Evolutionary conservation across 1,140 invertebrate species (phyloP), one percentile per base, ranked within the genome.

Genomic region (Polypedilum vanderplanki): DNA sequence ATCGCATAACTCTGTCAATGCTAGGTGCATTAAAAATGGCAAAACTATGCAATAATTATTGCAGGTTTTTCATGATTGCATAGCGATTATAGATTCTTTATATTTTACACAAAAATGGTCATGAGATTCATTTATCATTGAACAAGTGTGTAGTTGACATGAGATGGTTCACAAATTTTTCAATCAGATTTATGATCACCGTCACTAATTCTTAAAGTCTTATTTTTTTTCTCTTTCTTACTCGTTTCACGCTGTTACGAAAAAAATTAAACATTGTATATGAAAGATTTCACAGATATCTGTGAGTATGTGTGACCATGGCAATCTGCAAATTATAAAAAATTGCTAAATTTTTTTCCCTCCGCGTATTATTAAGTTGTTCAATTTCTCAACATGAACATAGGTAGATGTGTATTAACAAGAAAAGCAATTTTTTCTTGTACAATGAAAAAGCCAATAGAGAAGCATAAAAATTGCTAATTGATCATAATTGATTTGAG

Each of bases 401-500:
- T 15, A 15, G 3, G 3, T n/a, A n/a, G n/a, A n/a, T n/a, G n/a
- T 57, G n/a, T 57, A 12, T 57, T 57, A 57, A 57, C 46, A 57
- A 12, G 46, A 57, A 57, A 57, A 57, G 46, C n/a, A 57, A 12
- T 57, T 57, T 57, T 33, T 33, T 33, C 24, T 5, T 33, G 24
- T 33, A 57, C n/a, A 57, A 57, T 57, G n/a, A 57, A n/a, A 57
- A 12, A n/a, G 46, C 10, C 46, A 57, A 57, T 57, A 57, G 46
- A 57, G 46, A 57, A 57, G 46, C 12, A 70, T 22, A 70, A 70
- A 70, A 70, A 70, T 70, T 70, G 65, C 65, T 70, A 70, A 70
- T 70, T 70, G 65, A 70, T 70, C 65, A 70, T 70, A 70, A 70
- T 70, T 70, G 65, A 70, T 70, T 33, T 70, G 65, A 70, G 65